These are phyloP conservation scores for Hermatobates lingyangjiaoensis DNA, from an alignment of 1,140 invertebrate species.

Conservation along the genomic window DNA sequence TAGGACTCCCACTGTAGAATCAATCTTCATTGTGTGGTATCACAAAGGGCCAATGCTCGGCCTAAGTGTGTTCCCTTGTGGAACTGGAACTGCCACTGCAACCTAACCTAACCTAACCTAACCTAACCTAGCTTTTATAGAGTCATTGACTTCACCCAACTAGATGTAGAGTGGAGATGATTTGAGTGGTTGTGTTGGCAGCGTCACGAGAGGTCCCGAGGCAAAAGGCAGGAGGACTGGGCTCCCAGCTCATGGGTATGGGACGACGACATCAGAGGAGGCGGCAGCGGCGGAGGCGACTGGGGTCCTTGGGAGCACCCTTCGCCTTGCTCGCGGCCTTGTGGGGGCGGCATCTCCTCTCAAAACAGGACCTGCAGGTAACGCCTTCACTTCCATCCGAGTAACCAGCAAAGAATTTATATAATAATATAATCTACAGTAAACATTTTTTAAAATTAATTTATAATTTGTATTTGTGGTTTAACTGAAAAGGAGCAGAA, in stretches of 20 bases:
- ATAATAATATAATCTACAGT: conserved; percentile 24
- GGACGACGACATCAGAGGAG: conserved; percentile 30
- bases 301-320: conserved; percentile 61
- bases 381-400: conserved; percentile 16
- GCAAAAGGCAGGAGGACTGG: conserved; percentile 50
- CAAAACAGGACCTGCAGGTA: conserved; percentile 47
- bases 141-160: too few species aligned
- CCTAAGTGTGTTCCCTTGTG: too few species aligned
- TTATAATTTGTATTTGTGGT: neutral
- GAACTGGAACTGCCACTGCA: too few species aligned
- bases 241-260: conserved; percentile 24
- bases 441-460: too few species aligned
- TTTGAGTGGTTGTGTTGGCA: conserved; percentile 11
- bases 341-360: conserved; percentile 69
- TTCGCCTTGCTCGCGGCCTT: conserved; percentile 62
- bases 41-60: too few species aligned
- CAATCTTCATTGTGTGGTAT: too few species aligned
- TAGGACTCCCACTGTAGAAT: too few species aligned
- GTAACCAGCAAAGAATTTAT: conserved; percentile 22
- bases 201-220: conserved; percentile 34
- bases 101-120: too few species aligned
- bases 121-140: too few species aligned
- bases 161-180: neutral
- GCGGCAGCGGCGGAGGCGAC: conserved; percentile 33
- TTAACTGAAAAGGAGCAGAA: neutral